Evolutionary conservation across 2,888 invertebrate species (phyloP).

Genomic region (Lepeophtheirus nordmannii): DNA sequence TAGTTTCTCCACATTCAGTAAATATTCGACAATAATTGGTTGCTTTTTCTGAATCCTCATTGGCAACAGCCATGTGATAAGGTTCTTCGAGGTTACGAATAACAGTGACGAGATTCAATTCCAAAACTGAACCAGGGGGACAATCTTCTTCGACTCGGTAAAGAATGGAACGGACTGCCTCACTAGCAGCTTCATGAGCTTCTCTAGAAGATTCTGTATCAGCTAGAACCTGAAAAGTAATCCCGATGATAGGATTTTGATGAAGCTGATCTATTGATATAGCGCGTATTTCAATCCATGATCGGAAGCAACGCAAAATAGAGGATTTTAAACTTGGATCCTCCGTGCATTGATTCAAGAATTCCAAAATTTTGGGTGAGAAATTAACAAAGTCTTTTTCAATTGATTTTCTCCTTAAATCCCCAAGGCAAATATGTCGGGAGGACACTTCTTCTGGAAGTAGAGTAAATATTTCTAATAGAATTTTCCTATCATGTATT

Average conservation of each 20-base stretch:
- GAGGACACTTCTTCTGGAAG: conserved; percentile 89
- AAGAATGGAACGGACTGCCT: conserved; percentile 70
- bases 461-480: conserved; percentile 79
- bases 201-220: conserved; percentile 31
- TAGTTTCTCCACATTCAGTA: conserved; percentile 80
- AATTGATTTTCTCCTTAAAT: conserved; percentile 48
- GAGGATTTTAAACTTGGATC: neutral
- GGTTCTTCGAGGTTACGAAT: conserved; percentile 63
- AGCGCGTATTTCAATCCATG: conserved; percentile 11
- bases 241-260: neutral
- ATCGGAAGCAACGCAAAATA: neutral
- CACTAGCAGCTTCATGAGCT: conserved; percentile 75
- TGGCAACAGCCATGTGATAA: conserved; percentile 76
- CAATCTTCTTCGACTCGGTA: conserved; percentile 53
- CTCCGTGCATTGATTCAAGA: neutral
- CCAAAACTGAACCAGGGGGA: conserved; percentile 44
- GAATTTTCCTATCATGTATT: conserved; percentile 27
- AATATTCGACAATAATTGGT: conserved; percentile 49
- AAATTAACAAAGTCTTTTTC: neutral
- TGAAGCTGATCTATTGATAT: neutral
- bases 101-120: conserved; percentile 62
- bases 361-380: neutral
- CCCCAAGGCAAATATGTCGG: conserved; percentile 58
- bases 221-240: neutral
- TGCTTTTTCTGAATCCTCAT: conserved; percentile 77